Conservation (phyloP, 1,140 invertebrate genomes). For the Sogatella furcifera region DNA sequence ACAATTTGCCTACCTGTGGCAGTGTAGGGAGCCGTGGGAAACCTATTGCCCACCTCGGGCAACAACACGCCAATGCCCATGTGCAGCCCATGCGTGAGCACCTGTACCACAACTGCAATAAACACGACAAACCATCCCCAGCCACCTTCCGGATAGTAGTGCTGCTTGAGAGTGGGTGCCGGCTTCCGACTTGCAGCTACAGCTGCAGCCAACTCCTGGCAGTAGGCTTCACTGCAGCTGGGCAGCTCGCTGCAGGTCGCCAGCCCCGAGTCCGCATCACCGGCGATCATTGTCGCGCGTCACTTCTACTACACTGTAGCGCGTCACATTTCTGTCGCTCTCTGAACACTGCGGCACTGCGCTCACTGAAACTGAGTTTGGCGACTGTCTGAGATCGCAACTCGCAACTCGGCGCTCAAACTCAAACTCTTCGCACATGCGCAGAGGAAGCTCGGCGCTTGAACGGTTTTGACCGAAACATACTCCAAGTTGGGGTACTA, state of each 20-base stretch:
- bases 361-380: not conserved
- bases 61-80: conserved; percentile 33
- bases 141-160: conserved; percentile 54
- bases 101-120: conserved; percentile 39
- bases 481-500: too few relatives aligned
- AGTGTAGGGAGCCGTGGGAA: conserved; percentile 17
- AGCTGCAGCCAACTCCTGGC: conserved; percentile 14
- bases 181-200: conserved; percentile 14
- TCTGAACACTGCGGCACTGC: not conserved
- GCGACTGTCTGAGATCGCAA: too few relatives aligned
- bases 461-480: too few relatives aligned
- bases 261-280: conserved; percentile 24
- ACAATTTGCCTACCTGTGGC: conserved; percentile 26
- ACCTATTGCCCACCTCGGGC: conserved; percentile 23
- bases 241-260: conserved; percentile 26
- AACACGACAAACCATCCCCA: conserved; percentile 53
- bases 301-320: conserved; percentile 2
- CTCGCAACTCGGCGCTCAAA: too few relatives aligned
- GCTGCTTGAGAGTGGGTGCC: conserved; percentile 37
- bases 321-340: not conserved
- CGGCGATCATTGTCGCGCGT: conserved; percentile 2
- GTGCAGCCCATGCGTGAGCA: conserved; percentile 40
- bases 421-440: too few relatives aligned
- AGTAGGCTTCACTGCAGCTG: conserved; percentile 24
- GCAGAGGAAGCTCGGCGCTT: too few relatives aligned